A percentile compares a stretch with the other conserved stretches of the same genome.
Conservation (phyloP, 2,797 vertebrate species). For the Gymnoscopelus braueri region DNA sequence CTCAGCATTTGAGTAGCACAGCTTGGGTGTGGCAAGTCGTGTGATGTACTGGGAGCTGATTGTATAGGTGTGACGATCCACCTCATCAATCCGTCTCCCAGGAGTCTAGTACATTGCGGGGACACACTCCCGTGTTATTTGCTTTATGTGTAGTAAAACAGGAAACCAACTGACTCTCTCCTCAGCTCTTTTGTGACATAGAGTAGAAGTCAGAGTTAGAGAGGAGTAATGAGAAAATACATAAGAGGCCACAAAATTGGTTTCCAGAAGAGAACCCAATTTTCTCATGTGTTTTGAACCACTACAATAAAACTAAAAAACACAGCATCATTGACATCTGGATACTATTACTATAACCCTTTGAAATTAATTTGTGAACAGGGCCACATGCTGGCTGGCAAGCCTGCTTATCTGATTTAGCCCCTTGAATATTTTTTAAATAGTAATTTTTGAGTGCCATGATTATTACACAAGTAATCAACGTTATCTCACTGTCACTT, state of each 20-base stretch:
- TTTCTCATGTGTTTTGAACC: conserved; percentile 55
- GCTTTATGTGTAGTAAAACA: conserved; percentile 13
- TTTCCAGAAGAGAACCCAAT: conserved; percentile 42
- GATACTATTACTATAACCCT: conserved; percentile 7
- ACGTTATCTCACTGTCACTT: conserved; percentile 15
- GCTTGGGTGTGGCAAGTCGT: too few relatives aligned
- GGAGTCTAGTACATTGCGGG: too few relatives aligned
- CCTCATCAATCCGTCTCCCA: too few relatives aligned
- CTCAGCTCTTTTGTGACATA: conserved; percentile 44
- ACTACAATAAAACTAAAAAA: neutral
- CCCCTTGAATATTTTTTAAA: conserved; percentile 14
- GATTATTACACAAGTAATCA: conserved; percentile 1
- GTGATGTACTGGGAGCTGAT: too few relatives aligned
- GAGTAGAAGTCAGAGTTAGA: conserved; percentile 21
- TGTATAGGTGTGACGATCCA: too few relatives aligned
- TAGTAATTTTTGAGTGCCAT: conserved; percentile 16
- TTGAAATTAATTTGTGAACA: conserved; percentile 22
- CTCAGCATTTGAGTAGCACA: too few relatives aligned
- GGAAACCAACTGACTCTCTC: conserved; percentile 24
- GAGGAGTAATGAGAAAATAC: conserved; percentile 36
- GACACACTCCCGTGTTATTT: too few relatives aligned
- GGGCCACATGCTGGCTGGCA: neutral
- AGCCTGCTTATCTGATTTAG: conserved; percentile 4
- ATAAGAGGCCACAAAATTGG: conserved; percentile 47
- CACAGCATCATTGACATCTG: conserved; percentile 30